Evolutionary conservation across 2,113 vertebrate species (phyloP), one percentile per base, ranked within the genome.

Genomic region (Rissa tridactyla): DNA sequence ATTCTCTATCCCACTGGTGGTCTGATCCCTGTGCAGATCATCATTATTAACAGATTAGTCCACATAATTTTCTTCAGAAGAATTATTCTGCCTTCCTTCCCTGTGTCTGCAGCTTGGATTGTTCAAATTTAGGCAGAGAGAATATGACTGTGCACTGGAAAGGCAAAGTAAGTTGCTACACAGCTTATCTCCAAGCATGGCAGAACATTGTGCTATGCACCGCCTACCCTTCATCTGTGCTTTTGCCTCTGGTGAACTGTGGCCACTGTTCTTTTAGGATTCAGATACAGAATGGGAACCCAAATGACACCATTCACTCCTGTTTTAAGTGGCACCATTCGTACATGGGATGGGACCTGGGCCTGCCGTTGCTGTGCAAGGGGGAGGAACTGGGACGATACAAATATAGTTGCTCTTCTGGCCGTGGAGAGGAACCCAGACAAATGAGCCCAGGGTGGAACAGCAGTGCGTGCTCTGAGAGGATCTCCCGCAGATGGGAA

Each of bases 351-450:
- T 26, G 42, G 52, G 26, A 40, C n/a, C 62, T n/a, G 79, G 57
- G 11, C 40, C n/a, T 75, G 44, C 51, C 79, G 44, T 76, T 16
- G 3, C 44, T 32, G 15, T 5, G 10, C n/a, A 17, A 57, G 23
- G 22, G 30, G 20, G 15, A 66, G 51, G 58, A 71, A 60, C 32
- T 40, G 51, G 51, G 58, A 40, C 27, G 19, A 6, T 25, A 11
- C 11, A 27, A 29, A 70, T 14, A 5, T 2, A 60, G n/a, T 40
- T 0, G 0, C 21, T 38, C 7, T 65, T n/a, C 29, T 47, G 60
- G 26, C 58, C 36, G 3, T 10, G 29, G 46, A 62, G 57, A 55
- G 19, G 29, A 83, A 69, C 32, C n/a, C 34, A 32, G 75, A 32
- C 47, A 54, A 91, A 55, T 0, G 7, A 77, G 42, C 22, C 32